phyloP scores from a whole-genome alignment of 2,113 vertebrate species.

The Psittacus erithacus region DNA sequence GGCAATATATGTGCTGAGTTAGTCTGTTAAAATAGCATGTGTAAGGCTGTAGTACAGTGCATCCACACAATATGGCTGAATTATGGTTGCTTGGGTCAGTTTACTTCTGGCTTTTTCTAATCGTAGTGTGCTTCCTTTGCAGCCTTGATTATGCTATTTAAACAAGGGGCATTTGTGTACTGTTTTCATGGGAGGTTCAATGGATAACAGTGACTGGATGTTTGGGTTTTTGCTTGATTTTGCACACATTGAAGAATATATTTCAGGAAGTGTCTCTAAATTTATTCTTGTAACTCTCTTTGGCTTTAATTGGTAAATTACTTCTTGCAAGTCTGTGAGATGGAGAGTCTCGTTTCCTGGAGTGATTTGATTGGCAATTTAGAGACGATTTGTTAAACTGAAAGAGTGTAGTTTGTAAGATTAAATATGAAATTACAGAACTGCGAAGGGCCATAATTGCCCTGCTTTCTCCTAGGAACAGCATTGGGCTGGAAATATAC shows the following conservation, averaged over 20 bases:
- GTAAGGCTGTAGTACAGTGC: not conserved
- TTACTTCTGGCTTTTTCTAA: not conserved
- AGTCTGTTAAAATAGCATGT: not conserved
- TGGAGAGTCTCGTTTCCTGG: slow-evolving; percentile 17
- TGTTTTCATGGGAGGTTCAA: not conserved
- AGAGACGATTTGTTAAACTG: slow-evolving; percentile 40
- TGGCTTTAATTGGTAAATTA: slow-evolving; percentile 48
- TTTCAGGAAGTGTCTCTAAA: not conserved
- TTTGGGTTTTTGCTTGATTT: not conserved
- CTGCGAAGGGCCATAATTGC: slow-evolving; percentile 29
- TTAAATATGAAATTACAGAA: slow-evolving; percentile 46
- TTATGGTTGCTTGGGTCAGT: not conserved
- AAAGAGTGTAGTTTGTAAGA: slow-evolving; percentile 1
- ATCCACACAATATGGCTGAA: not conserved
- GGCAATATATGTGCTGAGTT: not conserved
- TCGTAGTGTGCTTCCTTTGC: not conserved
- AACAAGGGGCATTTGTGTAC: not conserved
- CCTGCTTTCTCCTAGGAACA: slow-evolving; percentile 3
- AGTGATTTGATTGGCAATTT: slow-evolving; percentile 53
- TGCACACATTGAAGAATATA: not conserved
- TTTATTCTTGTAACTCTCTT: slow-evolving; percentile 15
- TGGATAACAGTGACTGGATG: not conserved
- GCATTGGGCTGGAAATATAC: not conserved
- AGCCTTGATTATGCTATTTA: not conserved
- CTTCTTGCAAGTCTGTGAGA: slow-evolving; percentile 18